These are phyloP conservation scores for Antennarius striatus DNA, from an alignment of 2,113 vertebrate genomes.

Conservation along the genomic window DNA sequence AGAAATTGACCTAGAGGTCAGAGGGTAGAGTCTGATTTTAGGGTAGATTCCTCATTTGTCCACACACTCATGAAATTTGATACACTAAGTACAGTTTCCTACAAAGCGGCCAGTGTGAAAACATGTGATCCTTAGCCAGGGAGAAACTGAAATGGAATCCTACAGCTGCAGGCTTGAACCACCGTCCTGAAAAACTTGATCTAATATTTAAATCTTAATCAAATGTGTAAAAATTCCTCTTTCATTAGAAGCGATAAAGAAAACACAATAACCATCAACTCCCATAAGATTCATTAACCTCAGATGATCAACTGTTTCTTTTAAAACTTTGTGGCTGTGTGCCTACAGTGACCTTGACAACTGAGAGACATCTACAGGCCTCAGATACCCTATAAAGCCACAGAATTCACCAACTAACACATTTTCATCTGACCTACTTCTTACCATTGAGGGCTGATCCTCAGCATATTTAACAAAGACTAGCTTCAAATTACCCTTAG, in stretches of 20 bases:
- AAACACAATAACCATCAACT: background rate
- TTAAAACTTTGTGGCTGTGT: slow-evolving; percentile 15
- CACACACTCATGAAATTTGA: slow-evolving; percentile 24
- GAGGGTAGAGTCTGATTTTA: slow-evolving; percentile 18
- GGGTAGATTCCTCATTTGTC: slow-evolving; percentile 35
- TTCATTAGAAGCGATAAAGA: background rate
- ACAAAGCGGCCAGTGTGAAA: slow-evolving; percentile 38
- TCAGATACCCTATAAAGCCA: background rate
- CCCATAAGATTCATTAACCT: too few relatives aligned
- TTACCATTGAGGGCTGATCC: slow-evolving; percentile 54
- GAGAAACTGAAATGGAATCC: slow-evolving; percentile 15
- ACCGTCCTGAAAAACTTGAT: background rate
- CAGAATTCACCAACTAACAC: slow-evolving; percentile 46
- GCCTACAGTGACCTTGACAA: slow-evolving; percentile 42
- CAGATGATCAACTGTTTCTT: too few relatives aligned
- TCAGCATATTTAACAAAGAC: slow-evolving; percentile 53
- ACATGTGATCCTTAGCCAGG: slow-evolving; percentile 29
- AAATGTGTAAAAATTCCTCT: background rate
- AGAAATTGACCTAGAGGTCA: too few relatives aligned
- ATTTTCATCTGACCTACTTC: slow-evolving; percentile 54
- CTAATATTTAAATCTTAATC: background rate
- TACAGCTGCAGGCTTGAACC: background rate
- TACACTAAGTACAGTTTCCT: slow-evolving; percentile 21
- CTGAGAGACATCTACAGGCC: slow-evolving; percentile 2
- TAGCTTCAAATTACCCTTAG: slow-evolving; percentile 64